Evolutionary conservation across 2,797 vertebrate genomes (phyloP).

Genomic region (Spheniscus humboldti): DNA sequence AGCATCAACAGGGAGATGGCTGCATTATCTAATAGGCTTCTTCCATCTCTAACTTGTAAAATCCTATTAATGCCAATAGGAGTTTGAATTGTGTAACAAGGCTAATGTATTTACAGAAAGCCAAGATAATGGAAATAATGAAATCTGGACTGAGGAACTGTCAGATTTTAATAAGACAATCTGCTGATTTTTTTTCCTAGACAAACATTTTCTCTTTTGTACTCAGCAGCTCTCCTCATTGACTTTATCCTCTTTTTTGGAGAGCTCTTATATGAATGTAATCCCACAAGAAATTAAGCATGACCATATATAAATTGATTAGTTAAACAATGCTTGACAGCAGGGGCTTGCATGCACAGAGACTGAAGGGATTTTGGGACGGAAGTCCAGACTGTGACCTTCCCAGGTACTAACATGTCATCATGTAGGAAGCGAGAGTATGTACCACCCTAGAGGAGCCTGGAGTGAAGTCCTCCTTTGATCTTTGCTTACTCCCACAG

Average conservation of each 20-base stretch:
- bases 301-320: neutral
- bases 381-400: neutral
- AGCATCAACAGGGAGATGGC: neutral
- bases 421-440: neutral
- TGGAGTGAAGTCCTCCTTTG: neutral
- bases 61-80: neutral
- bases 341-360: neutral
- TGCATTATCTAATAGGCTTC: slow-evolving; percentile 5
- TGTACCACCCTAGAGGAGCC: neutral
- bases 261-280: neutral
- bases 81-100: neutral
- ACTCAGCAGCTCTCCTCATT: neutral
- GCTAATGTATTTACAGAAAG: slow-evolving; percentile 10
- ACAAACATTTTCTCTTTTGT: neutral
- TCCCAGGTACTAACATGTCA: neutral
- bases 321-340: slow-evolving; percentile 4
- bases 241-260: neutral
- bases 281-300: slow-evolving; percentile 48
- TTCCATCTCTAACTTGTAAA: neutral
- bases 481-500: neutral
- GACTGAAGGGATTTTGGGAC: neutral
- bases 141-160: neutral
- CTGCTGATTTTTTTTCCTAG: neutral
- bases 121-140: slow-evolving; percentile 7
- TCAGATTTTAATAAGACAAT: neutral